Conservation (phyloP, 2,888 invertebrate genomes). For the Hofmannophila pseudospretella region DNA sequence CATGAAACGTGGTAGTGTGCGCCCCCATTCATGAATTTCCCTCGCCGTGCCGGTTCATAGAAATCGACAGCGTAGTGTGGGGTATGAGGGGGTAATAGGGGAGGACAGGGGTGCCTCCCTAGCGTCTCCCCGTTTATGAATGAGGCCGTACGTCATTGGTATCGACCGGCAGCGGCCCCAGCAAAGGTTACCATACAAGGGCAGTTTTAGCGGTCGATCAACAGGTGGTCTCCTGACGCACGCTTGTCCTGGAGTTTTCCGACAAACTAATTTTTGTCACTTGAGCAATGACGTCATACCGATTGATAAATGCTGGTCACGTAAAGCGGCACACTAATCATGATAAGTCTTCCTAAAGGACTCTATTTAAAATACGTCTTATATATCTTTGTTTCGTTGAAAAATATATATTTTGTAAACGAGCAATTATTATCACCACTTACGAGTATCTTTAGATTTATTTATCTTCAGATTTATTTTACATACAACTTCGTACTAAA, state of each 20-base stretch:
- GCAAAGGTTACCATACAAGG: conserved; percentile 66
- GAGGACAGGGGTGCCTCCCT: conserved; percentile 38
- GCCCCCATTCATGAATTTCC: conserved; percentile 63
- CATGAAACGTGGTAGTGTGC: conserved; percentile 27
- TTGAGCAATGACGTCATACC: conserved; percentile 43
- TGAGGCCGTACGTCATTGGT: conserved; percentile 71
- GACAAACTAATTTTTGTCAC: conserved; percentile 43
- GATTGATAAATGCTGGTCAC: conserved; percentile 16
- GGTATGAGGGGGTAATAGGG: conserved; percentile 24
- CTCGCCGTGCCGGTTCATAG: conserved; percentile 33
- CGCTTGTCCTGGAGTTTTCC: conserved; percentile 31
- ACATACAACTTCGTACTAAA: too few species aligned
- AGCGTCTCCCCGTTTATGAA: conserved; percentile 62
- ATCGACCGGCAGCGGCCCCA: conserved; percentile 55
- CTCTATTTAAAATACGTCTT: too few species aligned
- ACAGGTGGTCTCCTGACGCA: conserved; percentile 69
- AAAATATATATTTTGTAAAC: too few species aligned
- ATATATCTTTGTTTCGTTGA: too few species aligned
- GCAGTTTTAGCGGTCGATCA: conserved; percentile 48
- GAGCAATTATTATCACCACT: too few species aligned
- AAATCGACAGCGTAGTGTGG: conserved; percentile 32
- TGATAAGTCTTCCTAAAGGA: too few species aligned
- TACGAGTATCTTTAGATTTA: too few species aligned
- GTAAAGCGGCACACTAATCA: not conserved
- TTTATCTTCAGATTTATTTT: too few species aligned